These are phyloP conservation scores for Falco biarmicus DNA, from an alignment of 2,797 vertebrate genomes.

Conservation along the genomic window DNA sequence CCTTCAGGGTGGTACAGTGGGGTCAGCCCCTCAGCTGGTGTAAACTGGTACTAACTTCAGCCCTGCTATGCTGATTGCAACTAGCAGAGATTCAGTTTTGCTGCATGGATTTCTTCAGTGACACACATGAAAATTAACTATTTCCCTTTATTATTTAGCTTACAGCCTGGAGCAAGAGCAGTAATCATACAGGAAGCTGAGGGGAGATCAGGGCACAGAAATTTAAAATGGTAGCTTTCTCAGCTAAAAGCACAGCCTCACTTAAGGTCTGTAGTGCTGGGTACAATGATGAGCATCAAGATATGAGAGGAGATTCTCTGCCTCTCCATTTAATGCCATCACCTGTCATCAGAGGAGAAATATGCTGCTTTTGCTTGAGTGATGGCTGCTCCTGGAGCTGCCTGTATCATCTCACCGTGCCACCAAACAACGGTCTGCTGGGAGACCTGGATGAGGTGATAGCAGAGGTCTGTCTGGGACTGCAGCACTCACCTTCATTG, in stretches of 20 bases:
- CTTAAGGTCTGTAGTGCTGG: background rate
- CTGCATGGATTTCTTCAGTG: background rate
- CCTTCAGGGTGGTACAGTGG: background rate
- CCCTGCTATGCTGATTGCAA: background rate
- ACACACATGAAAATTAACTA: background rate
- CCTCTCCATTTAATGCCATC: background rate
- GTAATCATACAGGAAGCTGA: background rate
- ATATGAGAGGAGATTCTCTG: background rate
- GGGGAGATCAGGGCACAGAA: background rate
- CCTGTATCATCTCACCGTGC: background rate
- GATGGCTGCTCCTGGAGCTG: background rate
- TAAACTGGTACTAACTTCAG: background rate
- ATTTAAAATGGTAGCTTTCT: slow-evolving; percentile 10
- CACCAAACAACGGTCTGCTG: background rate
- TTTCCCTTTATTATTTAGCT: background rate
- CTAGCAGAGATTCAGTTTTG: background rate
- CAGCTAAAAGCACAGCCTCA: background rate
- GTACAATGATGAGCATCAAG: fast-evolving
- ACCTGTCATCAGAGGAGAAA: background rate
- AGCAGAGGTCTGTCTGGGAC: background rate
- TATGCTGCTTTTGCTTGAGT: background rate
- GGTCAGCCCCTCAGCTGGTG: background rate
- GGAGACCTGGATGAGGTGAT: background rate
- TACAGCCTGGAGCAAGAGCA: background rate
- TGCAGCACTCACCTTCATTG: background rate